Base-by-base conservation (phyloP, 2,888 invertebrate species). In the Girardia tigrina region DNA sequence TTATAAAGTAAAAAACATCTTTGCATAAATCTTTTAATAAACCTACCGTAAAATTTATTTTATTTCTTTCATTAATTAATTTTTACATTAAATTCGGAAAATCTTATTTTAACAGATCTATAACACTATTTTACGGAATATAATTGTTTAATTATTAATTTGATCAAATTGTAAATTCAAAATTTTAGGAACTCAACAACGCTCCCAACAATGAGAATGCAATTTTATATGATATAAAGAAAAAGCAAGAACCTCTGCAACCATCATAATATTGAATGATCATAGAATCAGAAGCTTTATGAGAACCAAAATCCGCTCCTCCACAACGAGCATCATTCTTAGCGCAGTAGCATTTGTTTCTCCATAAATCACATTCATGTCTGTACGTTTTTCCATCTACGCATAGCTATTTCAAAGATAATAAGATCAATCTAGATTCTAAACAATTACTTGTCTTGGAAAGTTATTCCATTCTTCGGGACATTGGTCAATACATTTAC, bases 361-460 rank as follows among this genome's bases (percentile, higher is more conserved):
- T 28, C 69, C 70, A 74, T n/a, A 74, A 26, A 70, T 74, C 74
- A 28, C 74, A 74, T n/a, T 71, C 69, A 70, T 74, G 74, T 23
- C 69, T 6, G 28, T 74, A 74, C 2, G 42, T 70, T n/a, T 56
- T 56, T 16, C 56, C 56, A 56, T 56, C 56, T 8, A 56, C 56
- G n/a, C 56, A 56, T 8, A 56, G n/a, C 56, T 56, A 12, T 36
- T 36, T 12, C n/a, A 36, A 16, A 36, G 16, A 12, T 36, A 12
- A 36, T 36, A 12, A 12, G 16, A 12, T 36, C 36, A 36, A 36
- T 20, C 23, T 56, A 56, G 23, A 56, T 6, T 8, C n/a, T 56
- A 56, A 20, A 20, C 16, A 12, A n/a, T 4, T 71, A 71, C 71
- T 23, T 27, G 27, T 8, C 71, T 4, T 8, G 27, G 28, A 71